phyloP scores from a whole-genome alignment of 2,113 vertebrate genomes.

The Mesoclemmys tuberculata region DNA sequence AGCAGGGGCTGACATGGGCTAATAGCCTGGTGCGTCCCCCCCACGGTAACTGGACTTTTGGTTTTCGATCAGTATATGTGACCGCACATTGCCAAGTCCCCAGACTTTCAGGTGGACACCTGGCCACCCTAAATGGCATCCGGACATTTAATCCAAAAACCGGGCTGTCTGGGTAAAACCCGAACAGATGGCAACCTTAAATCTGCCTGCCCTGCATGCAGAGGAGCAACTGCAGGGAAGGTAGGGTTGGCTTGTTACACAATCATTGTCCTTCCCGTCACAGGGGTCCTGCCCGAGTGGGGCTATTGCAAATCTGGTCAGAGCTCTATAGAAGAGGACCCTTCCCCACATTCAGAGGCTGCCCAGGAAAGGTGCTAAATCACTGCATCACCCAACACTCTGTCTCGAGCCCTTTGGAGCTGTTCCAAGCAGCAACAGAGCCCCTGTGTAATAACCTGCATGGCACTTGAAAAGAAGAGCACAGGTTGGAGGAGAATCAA shows the following conservation, averaged over 20 bases:
- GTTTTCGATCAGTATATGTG: too few relatives aligned
- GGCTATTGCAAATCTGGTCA: not conserved
- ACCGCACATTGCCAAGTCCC: too few relatives aligned
- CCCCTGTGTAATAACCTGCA: accelerated
- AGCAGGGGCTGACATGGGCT: too few relatives aligned
- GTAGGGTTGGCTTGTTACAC: not conserved
- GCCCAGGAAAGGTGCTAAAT: not conserved
- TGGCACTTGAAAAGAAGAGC: not conserved
- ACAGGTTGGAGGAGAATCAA: not conserved
- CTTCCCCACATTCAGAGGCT: not conserved
- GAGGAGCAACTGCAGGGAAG: not conserved
- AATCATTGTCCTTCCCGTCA: not conserved
- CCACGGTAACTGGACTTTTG: too few relatives aligned
- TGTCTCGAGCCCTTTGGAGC: accelerated
- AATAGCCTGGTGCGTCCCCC: too few relatives aligned
- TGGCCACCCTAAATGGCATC: too few relatives aligned
- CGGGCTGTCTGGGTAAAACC: too few relatives aligned
- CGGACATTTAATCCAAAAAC: too few relatives aligned
- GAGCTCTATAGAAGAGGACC: not conserved
- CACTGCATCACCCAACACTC: not conserved
- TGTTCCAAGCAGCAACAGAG: accelerated
- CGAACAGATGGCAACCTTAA: too few relatives aligned
- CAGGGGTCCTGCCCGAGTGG: not conserved
- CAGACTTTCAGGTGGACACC: too few relatives aligned
- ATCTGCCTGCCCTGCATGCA: not conserved